phyloP scores from a whole-genome alignment of 2,113 vertebrate species.

The Catharus minimus region DNA sequence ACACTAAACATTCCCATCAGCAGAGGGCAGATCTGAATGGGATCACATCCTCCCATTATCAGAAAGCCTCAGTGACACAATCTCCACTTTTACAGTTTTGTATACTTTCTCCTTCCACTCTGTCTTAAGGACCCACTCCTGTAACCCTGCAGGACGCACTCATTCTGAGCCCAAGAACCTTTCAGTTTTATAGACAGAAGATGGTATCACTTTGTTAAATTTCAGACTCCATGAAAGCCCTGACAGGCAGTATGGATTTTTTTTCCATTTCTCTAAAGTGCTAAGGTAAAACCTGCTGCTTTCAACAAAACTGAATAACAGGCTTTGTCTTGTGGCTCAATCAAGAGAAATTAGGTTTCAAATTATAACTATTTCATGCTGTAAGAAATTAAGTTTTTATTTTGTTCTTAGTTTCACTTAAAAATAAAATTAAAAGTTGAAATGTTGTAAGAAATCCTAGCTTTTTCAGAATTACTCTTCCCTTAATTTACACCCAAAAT shows the following conservation, averaged over 20 bases:
- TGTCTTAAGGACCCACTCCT: background rate
- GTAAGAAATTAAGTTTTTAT: background rate
- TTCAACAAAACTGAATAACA: background rate
- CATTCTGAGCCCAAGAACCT: background rate
- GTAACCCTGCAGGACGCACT: background rate
- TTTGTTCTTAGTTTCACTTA: background rate
- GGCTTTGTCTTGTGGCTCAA: background rate
- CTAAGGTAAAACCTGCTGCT: background rate
- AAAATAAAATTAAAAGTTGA: background rate
- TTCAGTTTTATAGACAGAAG: background rate
- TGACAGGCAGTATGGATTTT: background rate
- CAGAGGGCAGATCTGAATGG: background rate
- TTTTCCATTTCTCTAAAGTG: background rate
- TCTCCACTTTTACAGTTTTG: background rate
- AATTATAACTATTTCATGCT: background rate
- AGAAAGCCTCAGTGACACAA: background rate
- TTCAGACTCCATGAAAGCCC: background rate
- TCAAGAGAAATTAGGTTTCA: background rate
- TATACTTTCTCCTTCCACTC: background rate
- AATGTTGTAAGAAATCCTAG: background rate
- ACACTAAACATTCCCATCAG: background rate
- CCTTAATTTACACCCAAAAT: background rate
- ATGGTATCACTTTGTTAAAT: background rate
- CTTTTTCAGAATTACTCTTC: background rate
- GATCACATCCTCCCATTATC: background rate